A percentile compares a stretch with the other conserved stretches of the same genome.
These are phyloP conservation scores for Phymorhynchus buccinoides DNA, from an alignment of 1,140 invertebrate species.

Conservation along the genomic window DNA sequence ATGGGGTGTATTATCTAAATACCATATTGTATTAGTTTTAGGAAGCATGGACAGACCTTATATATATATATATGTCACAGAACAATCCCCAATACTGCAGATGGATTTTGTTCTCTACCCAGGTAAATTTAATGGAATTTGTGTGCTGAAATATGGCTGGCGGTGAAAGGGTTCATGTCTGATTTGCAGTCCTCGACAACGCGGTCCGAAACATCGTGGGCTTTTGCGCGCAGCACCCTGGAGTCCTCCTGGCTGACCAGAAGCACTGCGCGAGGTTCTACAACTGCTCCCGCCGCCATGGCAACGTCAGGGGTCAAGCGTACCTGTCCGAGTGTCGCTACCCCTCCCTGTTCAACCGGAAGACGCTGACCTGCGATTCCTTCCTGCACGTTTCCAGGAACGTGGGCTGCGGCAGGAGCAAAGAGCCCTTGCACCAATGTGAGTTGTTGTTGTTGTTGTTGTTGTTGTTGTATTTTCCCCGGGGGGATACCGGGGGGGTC, in stretches of 20 bases:
- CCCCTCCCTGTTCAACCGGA: conserved; percentile 56
- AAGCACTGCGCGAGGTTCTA: conserved; percentile 62
- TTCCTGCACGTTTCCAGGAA: conserved; percentile 53
- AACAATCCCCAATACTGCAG: too few species aligned
- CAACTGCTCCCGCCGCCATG: conserved; percentile 54
- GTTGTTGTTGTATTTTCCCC: too few species aligned
- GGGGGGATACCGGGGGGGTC: too few species aligned
- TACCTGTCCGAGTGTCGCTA: conserved; percentile 60
- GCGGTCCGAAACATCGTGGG: conserved; percentile 42
- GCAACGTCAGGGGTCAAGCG: conserved; percentile 36
- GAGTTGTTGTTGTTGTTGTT: too few species aligned
- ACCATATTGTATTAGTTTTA: too few species aligned
- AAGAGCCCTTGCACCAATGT: conserved; percentile 43
- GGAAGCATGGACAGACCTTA: too few species aligned
- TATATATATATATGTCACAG: too few species aligned
- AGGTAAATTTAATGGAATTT: too few species aligned
- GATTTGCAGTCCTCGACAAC: conserved; percentile 36
- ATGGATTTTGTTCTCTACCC: too few species aligned
- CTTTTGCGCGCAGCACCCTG: conserved; percentile 54
- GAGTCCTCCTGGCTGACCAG: conserved; percentile 54
- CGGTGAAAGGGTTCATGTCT: too few species aligned
- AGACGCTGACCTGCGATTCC: conserved; percentile 50
- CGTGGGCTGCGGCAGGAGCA: conserved; percentile 28
- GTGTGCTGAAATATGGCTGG: too few species aligned
- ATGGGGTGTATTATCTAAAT: too few species aligned